Percentiles rank a stretch among this genome's conserved stretches.
These are phyloP conservation scores for Danio rerio DNA, from an alignment of 2,113 vertebrate species.

Conservation along the genomic window GRCz12tu NC_133190.1:24042501-24043000, in stretches of 20 bases:
- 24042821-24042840: background rate
- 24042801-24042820: slow-evolving; percentile 15
- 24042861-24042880: background rate
- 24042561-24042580: background rate
- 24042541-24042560: background rate
- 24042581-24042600: background rate
- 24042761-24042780: slow-evolving; percentile 19
- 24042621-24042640: background rate
- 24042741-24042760: slow-evolving; percentile 3
- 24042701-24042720: background rate
- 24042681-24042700: slow-evolving; percentile 7
- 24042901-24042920: background rate
- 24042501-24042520: background rate
- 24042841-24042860: background rate
- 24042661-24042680: background rate
- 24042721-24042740: background rate
- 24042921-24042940: no score
- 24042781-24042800: slow-evolving; percentile 9
- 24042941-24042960: no score
- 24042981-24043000: no score
- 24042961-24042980: no score
- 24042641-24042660: slow-evolving; percentile 33
- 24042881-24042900: background rate
- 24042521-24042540: background rate
- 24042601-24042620: background rate